phyloP scores from a whole-genome alignment of 53 echinoderm and acorn worm species.

The Arbacia lixula region DNA sequence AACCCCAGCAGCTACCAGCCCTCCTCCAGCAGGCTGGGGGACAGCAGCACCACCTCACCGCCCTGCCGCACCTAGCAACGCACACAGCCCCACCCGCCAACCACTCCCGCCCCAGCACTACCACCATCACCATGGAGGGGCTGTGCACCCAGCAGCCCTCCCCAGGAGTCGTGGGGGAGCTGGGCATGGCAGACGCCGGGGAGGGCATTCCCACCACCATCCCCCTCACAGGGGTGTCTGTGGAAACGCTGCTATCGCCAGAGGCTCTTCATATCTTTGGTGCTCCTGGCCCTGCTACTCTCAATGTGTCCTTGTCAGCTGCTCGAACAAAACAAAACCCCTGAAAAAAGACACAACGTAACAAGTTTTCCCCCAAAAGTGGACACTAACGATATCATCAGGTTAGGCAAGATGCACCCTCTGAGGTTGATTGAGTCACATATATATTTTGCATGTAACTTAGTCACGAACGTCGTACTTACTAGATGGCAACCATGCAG shows the following conservation, averaged over 20 bases:
- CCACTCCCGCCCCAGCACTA: conserved; percentile 1
- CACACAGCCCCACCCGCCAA: not conserved
- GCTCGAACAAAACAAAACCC: not conserved
- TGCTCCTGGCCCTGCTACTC: conserved; percentile 19
- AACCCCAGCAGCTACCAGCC: conserved; percentile 26
- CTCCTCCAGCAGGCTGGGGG: conserved; percentile 18
- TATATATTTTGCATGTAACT: too few relatives aligned
- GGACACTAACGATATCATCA: too few relatives aligned
- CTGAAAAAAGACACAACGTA: too few relatives aligned
- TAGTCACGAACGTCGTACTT: too few relatives aligned
- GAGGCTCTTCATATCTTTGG: conserved; percentile 70
- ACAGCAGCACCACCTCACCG: not conserved
- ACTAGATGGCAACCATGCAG: too few relatives aligned
- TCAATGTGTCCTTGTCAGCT: conserved; percentile 28
- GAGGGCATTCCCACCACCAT: conserved; percentile 6
- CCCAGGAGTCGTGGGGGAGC: conserved; percentile 12
- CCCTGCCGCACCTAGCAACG: not conserved
- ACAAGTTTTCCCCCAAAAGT: too few relatives aligned
- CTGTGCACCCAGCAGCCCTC: conserved; percentile 20
- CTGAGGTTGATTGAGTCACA: too few relatives aligned
- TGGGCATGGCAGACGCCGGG: not conserved
- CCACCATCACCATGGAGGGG: conserved; percentile 31
- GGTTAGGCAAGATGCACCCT: too few relatives aligned
- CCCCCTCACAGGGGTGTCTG: conserved; percentile 43
- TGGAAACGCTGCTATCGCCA: conserved; percentile 70